Conservation (phyloP, 2,888 invertebrate species). For the Baronia brevicornis region DNA sequence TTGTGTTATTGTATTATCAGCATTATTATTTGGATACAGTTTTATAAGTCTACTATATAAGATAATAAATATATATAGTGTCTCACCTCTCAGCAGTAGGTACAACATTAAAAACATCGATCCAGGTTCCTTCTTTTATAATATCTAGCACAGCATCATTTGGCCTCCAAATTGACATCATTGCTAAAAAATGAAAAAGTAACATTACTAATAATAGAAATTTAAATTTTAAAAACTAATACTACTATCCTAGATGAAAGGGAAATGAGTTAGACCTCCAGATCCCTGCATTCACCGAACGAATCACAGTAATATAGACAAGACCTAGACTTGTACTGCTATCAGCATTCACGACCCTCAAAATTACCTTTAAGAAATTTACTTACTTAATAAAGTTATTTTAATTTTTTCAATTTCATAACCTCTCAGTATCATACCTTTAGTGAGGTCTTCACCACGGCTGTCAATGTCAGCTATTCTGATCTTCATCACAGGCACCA, state of each 20-base stretch:
- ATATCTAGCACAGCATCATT: conserved; percentile 74
- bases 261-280: too few relatives aligned
- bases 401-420: too few relatives aligned
- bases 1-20: too few relatives aligned
- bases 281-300: too few relatives aligned
- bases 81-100: conserved; percentile 64
- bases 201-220: conserved; percentile 1
- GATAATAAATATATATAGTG: conserved; percentile 3
- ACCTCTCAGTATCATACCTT: conserved; percentile 31
- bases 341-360: too few relatives aligned
- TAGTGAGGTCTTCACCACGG: conserved; percentile 27
- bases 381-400: too few relatives aligned
- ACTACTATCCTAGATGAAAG: too few relatives aligned
- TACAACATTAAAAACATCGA: conserved; percentile 76
- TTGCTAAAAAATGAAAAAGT: conserved; percentile 32
- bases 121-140: conserved; percentile 77
- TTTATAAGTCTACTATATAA: neutral
- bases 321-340: too few relatives aligned
- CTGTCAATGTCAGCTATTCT: conserved; percentile 35
- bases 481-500: conserved; percentile 48
- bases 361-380: too few relatives aligned
- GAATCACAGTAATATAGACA: too few relatives aligned
- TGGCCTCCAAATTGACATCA: conserved; percentile 83
- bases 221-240: neutral
- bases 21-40: too few relatives aligned